A percentile compares a stretch with the other conserved stretches of the same genome.
phyloP scores from a whole-genome alignment of 2,888 invertebrate species.

The Sylvicola cinctus region DNA sequence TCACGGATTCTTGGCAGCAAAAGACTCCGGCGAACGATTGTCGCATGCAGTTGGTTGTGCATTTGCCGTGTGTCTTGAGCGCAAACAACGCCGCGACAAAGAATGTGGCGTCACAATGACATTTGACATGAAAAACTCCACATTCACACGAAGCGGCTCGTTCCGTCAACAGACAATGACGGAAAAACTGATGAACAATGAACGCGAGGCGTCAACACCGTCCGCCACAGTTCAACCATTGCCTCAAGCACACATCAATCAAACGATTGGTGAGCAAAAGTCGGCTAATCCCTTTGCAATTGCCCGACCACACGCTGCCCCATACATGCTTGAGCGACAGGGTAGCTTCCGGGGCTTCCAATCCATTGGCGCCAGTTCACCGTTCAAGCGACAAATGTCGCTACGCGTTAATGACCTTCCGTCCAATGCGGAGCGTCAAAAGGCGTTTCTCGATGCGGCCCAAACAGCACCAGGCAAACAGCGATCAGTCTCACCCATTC shows the following conservation, averaged over 20 bases:
- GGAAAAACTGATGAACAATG: slow-evolving; percentile 43
- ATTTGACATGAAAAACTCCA: slow-evolving; percentile 72
- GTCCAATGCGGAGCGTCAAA: slow-evolving; percentile 72
- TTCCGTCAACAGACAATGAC: slow-evolving; percentile 71
- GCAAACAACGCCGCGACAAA: slow-evolving; percentile 93
- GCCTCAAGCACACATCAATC: slow-evolving; percentile 22
- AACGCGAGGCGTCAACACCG: slow-evolving; percentile 23
- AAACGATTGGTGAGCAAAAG: slow-evolving; percentile 12
- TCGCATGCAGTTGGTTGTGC: slow-evolving; percentile 99
- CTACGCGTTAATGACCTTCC: slow-evolving; percentile 87
- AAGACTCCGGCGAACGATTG: slow-evolving; percentile 90
- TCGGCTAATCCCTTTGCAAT: slow-evolving; percentile 82
- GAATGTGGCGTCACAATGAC: slow-evolving; percentile 89
- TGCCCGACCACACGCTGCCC: slow-evolving; percentile 89
- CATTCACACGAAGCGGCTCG: slow-evolving; percentile 83
- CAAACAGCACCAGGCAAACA: not conserved
- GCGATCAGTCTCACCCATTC: slow-evolving; percentile 49
- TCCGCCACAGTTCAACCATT: slow-evolving; percentile 23
- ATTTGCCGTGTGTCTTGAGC: slow-evolving; percentile 92
- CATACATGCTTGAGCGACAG: slow-evolving; percentile 83
- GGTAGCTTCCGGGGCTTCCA: slow-evolving; percentile 85
- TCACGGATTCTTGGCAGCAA: slow-evolving; percentile 90
- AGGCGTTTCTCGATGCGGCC: slow-evolving; percentile 22
- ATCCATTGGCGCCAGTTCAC: slow-evolving; percentile 57
- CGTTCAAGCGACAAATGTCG: slow-evolving; percentile 91